Base-by-base conservation (phyloP, 2,113 vertebrate species). In the Hippopotamus amphibius region DNA sequence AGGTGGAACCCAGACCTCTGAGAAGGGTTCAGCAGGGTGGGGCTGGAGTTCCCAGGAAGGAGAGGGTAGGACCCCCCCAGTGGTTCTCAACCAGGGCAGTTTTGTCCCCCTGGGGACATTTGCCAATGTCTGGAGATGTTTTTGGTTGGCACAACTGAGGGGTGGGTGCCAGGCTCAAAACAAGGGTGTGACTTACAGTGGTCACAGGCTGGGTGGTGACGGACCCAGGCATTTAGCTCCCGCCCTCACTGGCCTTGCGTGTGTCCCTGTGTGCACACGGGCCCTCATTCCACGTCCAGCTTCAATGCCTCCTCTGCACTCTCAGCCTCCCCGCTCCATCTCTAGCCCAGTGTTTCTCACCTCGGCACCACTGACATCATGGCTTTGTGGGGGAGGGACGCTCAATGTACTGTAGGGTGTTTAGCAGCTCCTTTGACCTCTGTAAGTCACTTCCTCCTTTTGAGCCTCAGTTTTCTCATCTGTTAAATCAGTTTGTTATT, bases 341-440 rank as follows among this genome's bases (percentile, higher is more conserved):
- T 28, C 57, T 41, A 66, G 43, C 22, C 11, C 55, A 4, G 15
- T 3, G 33, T 55, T 22, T 30, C 53, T 46, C 72, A 37, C 2
- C 24, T 66, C 0, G 9, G 46, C 37, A n/a, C 37, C 13, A 0
- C 0, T 6, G 43, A 50, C 10, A 2, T 57, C 30, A 28, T 41
- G 33, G 41, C 87, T 77, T 68, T 37, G 59, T 30, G 57, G 21
- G 16, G 59, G 81, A 26, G 55, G 46, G 57, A 19, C 0, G 12
- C 7, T 9, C 9, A 55, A n/a, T 4, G 33, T 33, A 11, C 50
- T 7, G 14, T 5, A 61, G 65, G 53, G 11, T 65, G 16, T 12
- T 63, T 7, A 50, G 19, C 3, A 48, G 41, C 46, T 57, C 80
- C 41, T 33, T 41, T n/a, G 28, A 37, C 6, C 9, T 81, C 74